Percentiles rank a stretch among this genome's conserved stretches.
Evolutionary conservation across 2,797 vertebrate genomes (phyloP).

Genomic region (Pteronotus mesoamericanus): DNA sequence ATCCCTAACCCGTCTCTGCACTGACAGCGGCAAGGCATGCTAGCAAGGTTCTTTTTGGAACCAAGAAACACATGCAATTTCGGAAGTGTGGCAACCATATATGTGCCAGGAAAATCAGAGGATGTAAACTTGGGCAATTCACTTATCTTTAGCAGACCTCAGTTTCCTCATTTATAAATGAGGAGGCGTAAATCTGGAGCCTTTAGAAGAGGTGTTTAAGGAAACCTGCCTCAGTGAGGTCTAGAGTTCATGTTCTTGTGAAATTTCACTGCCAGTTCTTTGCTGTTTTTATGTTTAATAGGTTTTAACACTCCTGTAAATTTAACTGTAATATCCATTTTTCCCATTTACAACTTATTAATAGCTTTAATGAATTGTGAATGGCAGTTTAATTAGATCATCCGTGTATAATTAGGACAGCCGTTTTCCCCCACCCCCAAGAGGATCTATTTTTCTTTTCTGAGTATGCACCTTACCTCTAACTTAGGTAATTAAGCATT

Average conservation of each 20-base stretch:
- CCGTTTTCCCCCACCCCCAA: not conserved
- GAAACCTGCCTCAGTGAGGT: not conserved
- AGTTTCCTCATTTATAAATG: conserved; percentile 33
- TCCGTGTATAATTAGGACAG: conserved; percentile 49
- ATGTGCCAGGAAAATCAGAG: not conserved
- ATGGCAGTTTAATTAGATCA: conserved; percentile 54
- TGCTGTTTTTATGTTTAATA: conserved; percentile 17
- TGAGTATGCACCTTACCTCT: conserved; percentile 26
- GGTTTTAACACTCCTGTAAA: conserved; percentile 33
- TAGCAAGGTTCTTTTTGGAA: not conserved
- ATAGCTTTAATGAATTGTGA: conserved; percentile 42
- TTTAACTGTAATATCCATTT: not conserved
- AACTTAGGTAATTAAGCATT: conserved; percentile 51
- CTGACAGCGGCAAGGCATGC: not conserved
- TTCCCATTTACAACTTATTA: conserved; percentile 40
- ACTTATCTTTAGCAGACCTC: not conserved
- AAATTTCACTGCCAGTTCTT: conserved; percentile 15
- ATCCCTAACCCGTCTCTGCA: not conserved
- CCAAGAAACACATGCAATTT: not conserved
- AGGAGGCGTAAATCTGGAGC: not conserved
- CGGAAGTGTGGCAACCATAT: conserved; percentile 7
- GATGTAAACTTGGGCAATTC: not conserved
- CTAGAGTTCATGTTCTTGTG: not conserved
- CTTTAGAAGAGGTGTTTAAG: not conserved
- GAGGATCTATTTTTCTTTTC: conserved; percentile 39